A percentile compares a stretch with the other conserved stretches of the same genome.
Conservation (phyloP, 1,140 invertebrate genomes). For the Saccostrea glomerata region DNA sequence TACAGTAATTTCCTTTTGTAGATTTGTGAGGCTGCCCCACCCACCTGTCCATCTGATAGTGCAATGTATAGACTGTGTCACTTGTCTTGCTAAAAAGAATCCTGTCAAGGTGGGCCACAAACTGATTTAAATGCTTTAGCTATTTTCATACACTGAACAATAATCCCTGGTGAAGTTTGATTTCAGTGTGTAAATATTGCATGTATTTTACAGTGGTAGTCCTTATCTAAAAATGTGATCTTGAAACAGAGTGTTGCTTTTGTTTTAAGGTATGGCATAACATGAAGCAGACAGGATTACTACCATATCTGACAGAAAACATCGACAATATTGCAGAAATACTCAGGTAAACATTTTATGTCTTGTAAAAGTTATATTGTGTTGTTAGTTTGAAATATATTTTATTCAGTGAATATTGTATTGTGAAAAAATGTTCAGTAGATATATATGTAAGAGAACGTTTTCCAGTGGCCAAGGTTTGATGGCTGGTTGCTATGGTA, state of each 20-base stretch:
- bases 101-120: conserved; percentile 62
- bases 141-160: not conserved
- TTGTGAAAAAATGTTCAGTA: too few species aligned
- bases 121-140: not conserved
- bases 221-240: too few species aligned
- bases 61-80: conserved; percentile 70
- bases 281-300: conserved; percentile 76
- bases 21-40: conserved; percentile 66
- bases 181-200: not conserved
- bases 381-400: too few species aligned
- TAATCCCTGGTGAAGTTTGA: not conserved
- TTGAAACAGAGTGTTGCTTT: conserved; percentile 6
- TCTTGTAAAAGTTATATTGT: not conserved
- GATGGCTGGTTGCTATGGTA: conserved; percentile 77
- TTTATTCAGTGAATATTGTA: too few species aligned
- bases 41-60: conserved; percentile 70
- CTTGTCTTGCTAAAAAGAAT: conserved; percentile 62
- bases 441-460: not conserved
- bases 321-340: conserved; percentile 70
- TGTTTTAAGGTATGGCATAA: conserved; percentile 72
- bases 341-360: conserved; percentile 62
- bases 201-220: too few species aligned
- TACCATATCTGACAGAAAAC: conserved; percentile 77
- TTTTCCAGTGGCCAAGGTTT: conserved; percentile 74
- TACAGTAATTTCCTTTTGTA: too few species aligned